Evolutionary conservation across 2,888 invertebrate genomes (phyloP).

Genomic region (Hirtodrosophila alboralis): DNA sequence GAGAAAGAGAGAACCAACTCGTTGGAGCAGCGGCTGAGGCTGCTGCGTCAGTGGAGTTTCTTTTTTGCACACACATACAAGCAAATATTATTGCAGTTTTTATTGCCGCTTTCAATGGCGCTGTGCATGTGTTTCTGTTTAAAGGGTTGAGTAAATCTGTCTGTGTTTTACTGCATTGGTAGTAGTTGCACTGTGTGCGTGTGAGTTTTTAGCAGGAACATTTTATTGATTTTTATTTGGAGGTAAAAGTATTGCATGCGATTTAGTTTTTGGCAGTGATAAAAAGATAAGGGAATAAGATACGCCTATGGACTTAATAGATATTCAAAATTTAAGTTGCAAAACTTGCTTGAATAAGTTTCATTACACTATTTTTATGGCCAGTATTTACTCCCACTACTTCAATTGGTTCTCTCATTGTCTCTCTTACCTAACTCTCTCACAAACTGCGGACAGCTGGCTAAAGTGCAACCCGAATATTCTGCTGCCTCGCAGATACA

Average conservation of each 20-base stretch:
- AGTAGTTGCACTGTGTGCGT: conserved; percentile 34
- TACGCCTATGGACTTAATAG: not conserved
- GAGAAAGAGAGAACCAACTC: conserved; percentile 22
- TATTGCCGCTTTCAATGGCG: conserved; percentile 44
- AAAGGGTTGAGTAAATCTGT: conserved; percentile 55
- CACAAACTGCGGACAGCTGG: conserved; percentile 20
- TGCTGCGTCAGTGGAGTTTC: conserved; percentile 56
- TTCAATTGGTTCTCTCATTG: not conserved
- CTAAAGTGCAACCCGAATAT: conserved; percentile 42
- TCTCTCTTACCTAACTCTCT: conserved; percentile 1
- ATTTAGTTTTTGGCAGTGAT: conserved; percentile 40
- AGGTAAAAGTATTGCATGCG: conserved; percentile 46
- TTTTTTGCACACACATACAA: conserved; percentile 42
- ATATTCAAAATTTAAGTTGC: conserved; percentile 2
- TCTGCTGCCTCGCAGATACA: conserved; percentile 16
- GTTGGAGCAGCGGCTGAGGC: conserved; percentile 52
- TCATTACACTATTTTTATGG: conserved; percentile 28
- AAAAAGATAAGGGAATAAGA: conserved; percentile 28
- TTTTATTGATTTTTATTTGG: conserved; percentile 66
- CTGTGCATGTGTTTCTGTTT: conserved; percentile 18
- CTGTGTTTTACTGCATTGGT: conserved; percentile 43
- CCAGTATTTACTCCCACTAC: conserved; percentile 7
- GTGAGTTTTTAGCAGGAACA: conserved; percentile 29
- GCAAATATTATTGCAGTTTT: conserved; percentile 56
- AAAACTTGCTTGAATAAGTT: conserved; percentile 38